Evolutionary conservation across 2,797 vertebrate genomes (phyloP).

Genomic region (Manis crassicaudata): DNA sequence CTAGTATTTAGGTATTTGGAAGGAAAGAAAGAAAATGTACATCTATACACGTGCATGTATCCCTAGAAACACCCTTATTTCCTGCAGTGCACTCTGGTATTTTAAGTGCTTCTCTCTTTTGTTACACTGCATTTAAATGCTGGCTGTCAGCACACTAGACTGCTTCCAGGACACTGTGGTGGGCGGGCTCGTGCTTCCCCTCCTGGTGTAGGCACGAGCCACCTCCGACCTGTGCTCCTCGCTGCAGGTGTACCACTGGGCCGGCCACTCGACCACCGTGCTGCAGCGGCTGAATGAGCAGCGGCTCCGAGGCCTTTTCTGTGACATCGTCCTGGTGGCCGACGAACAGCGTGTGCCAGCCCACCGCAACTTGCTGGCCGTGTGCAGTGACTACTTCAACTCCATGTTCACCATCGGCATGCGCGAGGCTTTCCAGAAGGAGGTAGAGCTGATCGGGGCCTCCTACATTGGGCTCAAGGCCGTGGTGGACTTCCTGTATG

Average conservation of each 20-base stretch:
- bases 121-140: not conserved
- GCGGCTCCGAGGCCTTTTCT: conserved; percentile 91
- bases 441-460: conserved; percentile 94
- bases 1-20: not conserved
- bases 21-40: not conserved
- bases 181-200: fast-evolving
- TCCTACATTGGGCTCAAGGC: conserved; percentile 93
- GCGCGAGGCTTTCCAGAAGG: conserved; percentile 93
- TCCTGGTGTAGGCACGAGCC: fast-evolving
- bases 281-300: conserved; percentile 94
- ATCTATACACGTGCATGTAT: too few species aligned
- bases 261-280: conserved; percentile 88
- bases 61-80: not conserved
- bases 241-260: conserved; percentile 91
- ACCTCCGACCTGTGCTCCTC: not conserved
- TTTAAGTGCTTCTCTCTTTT: not conserved
- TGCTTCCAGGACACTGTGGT: not conserved
- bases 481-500: conserved; percentile 95
- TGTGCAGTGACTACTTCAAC: conserved; percentile 96
- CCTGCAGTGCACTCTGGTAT: fast-evolving
- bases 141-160: fast-evolving
- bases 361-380: conserved; percentile 93
- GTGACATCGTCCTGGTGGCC: conserved; percentile 93
- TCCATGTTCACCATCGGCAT: conserved; percentile 98
- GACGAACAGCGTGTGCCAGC: conserved; percentile 90